phyloP scores from a whole-genome alignment of 2,888 invertebrate species.

The Noctua pronuba region DNA sequence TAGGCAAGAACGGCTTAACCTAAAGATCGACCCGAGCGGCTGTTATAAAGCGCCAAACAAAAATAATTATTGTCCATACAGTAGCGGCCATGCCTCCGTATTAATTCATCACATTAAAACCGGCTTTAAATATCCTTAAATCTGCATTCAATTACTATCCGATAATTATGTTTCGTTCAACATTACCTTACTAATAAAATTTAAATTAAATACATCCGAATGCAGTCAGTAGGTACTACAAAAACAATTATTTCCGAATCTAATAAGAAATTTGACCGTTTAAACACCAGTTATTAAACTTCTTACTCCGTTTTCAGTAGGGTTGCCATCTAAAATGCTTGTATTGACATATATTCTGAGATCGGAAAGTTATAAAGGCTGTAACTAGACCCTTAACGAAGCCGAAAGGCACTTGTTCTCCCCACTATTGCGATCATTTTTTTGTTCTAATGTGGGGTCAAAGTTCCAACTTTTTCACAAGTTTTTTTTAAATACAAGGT shows the following conservation, averaged over 20 bases:
- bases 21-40: too few species aligned
- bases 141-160: neutral
- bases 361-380: neutral
- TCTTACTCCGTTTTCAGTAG: slow-evolving; percentile 30
- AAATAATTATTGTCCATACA: too few species aligned
- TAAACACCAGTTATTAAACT: slow-evolving; percentile 34
- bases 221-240: slow-evolving; percentile 7
- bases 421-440: too few species aligned
- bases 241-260: slow-evolving; percentile 51
- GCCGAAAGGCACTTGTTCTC: too few species aligned
- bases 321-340: slow-evolving; percentile 15
- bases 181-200: slow-evolving; percentile 33
- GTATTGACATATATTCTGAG: neutral
- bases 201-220: slow-evolving; percentile 18
- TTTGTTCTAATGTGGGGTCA: too few species aligned
- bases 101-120: neutral
- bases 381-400: too few species aligned
- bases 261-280: slow-evolving; percentile 40
- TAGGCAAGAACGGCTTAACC: too few species aligned
- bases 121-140: neutral
- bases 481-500: too few species aligned
- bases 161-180: slow-evolving; percentile 1
- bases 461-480: too few species aligned
- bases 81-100: neutral
- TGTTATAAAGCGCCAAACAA: too few species aligned